Conservation (phyloP, 2,113 vertebrate species). For the Cygnus atratus region DNA sequence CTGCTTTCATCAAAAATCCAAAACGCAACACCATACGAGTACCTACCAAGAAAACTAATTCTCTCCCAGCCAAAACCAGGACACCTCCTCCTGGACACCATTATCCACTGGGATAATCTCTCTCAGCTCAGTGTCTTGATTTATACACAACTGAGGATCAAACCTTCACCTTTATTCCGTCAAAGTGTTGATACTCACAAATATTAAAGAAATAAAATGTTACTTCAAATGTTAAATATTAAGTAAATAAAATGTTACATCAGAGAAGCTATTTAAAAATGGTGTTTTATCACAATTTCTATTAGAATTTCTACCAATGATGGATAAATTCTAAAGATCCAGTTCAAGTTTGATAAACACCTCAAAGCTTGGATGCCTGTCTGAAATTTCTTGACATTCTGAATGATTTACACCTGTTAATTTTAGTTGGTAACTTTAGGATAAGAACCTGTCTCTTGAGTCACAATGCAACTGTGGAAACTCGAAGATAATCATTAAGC, state of each 20-base stretch:
- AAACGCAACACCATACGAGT: too few relatives aligned
- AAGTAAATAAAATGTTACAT: not conserved
- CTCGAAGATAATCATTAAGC: not conserved
- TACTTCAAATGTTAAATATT: not conserved
- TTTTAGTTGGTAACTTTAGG: not conserved
- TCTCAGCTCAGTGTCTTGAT: not conserved
- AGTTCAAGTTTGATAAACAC: not conserved
- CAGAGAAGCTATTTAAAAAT: not conserved
- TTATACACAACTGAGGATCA: not conserved
- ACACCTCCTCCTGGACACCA: rapidly evolving
- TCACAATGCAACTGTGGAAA: not conserved
- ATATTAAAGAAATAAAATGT: not conserved
- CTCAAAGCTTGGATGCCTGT: not conserved
- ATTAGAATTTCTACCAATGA: not conserved
- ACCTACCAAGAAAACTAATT: too few relatives aligned
- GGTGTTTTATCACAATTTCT: not conserved
- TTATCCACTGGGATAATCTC: not conserved
- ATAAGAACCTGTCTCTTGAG: not conserved
- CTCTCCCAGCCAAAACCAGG: too few relatives aligned
- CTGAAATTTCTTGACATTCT: not conserved
- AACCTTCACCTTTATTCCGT: not conserved
- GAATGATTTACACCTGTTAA: not conserved
- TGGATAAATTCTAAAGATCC: not conserved
- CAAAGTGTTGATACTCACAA: not conserved
- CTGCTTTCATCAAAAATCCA: too few relatives aligned